Evolutionary conservation across 2,888 invertebrate species (phyloP).

Genomic region (Cheilosia vernalis): DNA sequence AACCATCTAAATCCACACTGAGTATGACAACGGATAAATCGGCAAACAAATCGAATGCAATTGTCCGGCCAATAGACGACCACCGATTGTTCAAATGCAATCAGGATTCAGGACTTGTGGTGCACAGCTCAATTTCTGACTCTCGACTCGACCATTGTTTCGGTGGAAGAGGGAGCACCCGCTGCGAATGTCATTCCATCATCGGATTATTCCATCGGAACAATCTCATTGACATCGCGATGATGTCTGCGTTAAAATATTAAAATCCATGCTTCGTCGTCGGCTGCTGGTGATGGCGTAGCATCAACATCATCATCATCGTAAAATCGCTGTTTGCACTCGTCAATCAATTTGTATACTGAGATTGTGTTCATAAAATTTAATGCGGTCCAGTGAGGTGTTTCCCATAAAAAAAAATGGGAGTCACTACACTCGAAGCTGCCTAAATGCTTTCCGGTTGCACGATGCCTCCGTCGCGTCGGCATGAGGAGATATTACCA

Average conservation of each 20-base stretch:
- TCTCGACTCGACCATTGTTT: constrained; percentile 13
- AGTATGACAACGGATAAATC: constrained; percentile 1
- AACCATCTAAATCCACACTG: constrained; percentile 9
- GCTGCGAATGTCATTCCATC: constrained; percentile 27
- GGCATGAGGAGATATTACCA: constrained; percentile 30
- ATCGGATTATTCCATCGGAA: constrained; percentile 43
- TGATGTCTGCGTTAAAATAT: constrained; percentile 37
- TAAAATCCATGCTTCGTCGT: constrained; percentile 36
- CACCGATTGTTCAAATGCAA: constrained; percentile 9
- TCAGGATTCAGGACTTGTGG: neutral
- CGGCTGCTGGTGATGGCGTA: constrained; percentile 19
- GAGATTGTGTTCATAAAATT: constrained; percentile 60
- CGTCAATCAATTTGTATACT: constrained; percentile 68
- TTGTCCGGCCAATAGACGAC: neutral
- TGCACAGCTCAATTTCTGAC: constrained; percentile 21
- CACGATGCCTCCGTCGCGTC: neutral
- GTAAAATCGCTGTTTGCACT: constrained; percentile 52
- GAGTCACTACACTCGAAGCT: constrained; percentile 36
- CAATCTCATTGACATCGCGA: constrained; percentile 3
- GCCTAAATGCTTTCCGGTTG: constrained; percentile 51
- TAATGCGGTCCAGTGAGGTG: constrained; percentile 56
- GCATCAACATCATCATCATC: constrained; percentile 57
- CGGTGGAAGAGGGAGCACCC: neutral
- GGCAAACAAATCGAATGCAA: constrained; percentile 31
- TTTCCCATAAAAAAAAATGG: neutral